Conservation (phyloP, 2,888 invertebrate species). For the Sturmia bella region DNA sequence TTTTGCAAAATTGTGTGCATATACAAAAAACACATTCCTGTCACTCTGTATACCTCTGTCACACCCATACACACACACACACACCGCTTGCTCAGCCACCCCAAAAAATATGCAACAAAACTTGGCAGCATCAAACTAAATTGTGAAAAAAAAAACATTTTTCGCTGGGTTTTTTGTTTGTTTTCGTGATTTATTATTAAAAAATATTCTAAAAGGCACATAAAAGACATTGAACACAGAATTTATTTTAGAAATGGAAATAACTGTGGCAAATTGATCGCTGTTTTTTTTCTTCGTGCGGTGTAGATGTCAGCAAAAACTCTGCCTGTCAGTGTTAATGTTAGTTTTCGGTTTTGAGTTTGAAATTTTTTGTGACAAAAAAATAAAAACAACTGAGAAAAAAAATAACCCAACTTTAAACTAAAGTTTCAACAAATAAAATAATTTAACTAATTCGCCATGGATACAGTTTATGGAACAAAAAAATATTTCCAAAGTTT, state of each 20-base stretch:
- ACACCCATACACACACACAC: background rate
- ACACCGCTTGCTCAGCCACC: background rate
- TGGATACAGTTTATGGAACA: slow-evolving; percentile 82
- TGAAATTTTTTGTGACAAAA: background rate
- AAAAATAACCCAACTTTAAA: background rate
- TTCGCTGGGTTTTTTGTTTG: background rate
- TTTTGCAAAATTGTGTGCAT: too few species aligned
- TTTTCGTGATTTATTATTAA: slow-evolving; percentile 18
- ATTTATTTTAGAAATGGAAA: slow-evolving; percentile 59
- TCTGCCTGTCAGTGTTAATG: slow-evolving; percentile 33
- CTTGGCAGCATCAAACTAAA: slow-evolving; percentile 52
- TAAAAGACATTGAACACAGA: slow-evolving; percentile 47
- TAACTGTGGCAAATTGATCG: slow-evolving; percentile 59
- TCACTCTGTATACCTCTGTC: background rate
- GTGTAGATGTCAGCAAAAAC: slow-evolving; percentile 32
- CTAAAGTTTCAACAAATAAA: background rate
- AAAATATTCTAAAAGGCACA: slow-evolving; percentile 17
- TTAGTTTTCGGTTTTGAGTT: background rate
- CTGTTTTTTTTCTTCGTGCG: slow-evolving; percentile 28
- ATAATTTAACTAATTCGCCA: slow-evolving; percentile 65
- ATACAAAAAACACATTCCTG: slow-evolving; percentile 40
- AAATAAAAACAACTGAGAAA: background rate
- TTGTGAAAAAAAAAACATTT: slow-evolving; percentile 20
- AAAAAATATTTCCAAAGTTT: slow-evolving; percentile 82
- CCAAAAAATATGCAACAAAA: slow-evolving; percentile 43